A percentile compares a stretch with the other conserved stretches of the same genome.
Conservation (phyloP, 1,140 invertebrate genomes). For the Anoplophora glabripennis region DNA sequence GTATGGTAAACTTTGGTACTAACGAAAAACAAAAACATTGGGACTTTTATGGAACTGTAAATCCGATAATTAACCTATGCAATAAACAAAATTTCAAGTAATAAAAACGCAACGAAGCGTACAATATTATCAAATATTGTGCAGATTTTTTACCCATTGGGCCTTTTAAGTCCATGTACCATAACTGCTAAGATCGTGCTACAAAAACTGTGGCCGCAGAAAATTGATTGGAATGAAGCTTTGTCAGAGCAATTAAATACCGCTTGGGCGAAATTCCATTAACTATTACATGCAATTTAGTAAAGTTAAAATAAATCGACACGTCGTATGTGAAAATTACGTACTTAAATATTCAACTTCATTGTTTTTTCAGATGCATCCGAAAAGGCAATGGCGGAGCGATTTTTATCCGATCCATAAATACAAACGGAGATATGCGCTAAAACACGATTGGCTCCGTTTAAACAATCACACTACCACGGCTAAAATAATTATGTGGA, state of each 20-base stretch:
- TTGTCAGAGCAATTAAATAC: constrained; percentile 1
- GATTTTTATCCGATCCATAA: constrained; percentile 37
- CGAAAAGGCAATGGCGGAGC: constrained; percentile 35
- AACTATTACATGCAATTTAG: background rate
- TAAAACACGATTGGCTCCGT: constrained; percentile 34
- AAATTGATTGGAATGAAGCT: background rate
- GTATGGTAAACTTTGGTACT: constrained; percentile 2
- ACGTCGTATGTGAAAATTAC: background rate
- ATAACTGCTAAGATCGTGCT: constrained; percentile 5
- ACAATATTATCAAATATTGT: too few relatives aligned
- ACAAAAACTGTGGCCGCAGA: constrained; percentile 2
- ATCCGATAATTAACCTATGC: background rate
- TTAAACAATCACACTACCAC: constrained; percentile 31
- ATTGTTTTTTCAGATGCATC: constrained; percentile 45
- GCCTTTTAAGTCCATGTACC: constrained; percentile 45
- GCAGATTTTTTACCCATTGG: constrained; percentile 51
- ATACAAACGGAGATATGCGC: constrained; percentile 13
- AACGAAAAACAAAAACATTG: background rate
- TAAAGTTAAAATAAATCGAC: background rate
- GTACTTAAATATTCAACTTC: constrained; percentile 7
- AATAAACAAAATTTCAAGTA: constrained; percentile 23
- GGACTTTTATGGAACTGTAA: background rate
- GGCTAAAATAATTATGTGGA: constrained; percentile 36
- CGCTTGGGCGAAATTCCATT: background rate
- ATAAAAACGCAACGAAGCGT: constrained; percentile 36